These are phyloP conservation scores for Agriopis marginaria DNA, from an alignment of 2,888 invertebrate genomes.

Conservation along the genomic window DNA sequence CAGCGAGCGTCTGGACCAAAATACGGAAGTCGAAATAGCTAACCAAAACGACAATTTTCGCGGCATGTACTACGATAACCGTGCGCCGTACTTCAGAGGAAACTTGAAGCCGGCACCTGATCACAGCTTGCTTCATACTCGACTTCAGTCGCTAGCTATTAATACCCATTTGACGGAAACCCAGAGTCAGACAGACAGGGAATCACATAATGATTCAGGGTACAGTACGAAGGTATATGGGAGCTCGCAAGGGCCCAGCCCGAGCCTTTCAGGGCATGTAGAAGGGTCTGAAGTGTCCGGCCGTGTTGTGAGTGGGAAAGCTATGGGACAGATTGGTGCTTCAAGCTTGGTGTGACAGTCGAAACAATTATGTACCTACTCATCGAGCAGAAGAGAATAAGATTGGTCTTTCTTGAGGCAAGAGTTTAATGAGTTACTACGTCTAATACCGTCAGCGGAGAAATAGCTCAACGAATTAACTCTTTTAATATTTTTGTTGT, in stretches of 20 bases:
- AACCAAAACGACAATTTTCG: slow-evolving; percentile 79
- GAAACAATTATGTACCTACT: neutral
- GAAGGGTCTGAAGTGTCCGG: slow-evolving; percentile 50
- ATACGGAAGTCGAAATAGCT: slow-evolving; percentile 81
- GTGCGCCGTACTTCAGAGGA: slow-evolving; percentile 62
- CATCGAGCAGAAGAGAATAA: too few relatives aligned
- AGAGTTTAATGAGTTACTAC: too few relatives aligned
- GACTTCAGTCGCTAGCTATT: slow-evolving; percentile 80
- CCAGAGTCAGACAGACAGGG: slow-evolving; percentile 86
- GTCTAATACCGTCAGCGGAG: too few relatives aligned
- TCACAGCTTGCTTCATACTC: slow-evolving; percentile 76
- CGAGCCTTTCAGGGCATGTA: slow-evolving; percentile 88
- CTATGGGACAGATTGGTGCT: slow-evolving; percentile 83
- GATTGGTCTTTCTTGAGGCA: too few relatives aligned
- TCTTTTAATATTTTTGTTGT: neutral
- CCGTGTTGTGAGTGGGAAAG: slow-evolving; percentile 63
- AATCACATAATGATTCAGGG: slow-evolving; percentile 93
- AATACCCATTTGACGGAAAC: slow-evolving; percentile 81
- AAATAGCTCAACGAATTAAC: too few relatives aligned
- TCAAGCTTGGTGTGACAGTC: slow-evolving; percentile 86
- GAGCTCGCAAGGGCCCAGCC: slow-evolving; percentile 92
- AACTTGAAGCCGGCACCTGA: slow-evolving; percentile 69
- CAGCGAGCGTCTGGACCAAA: slow-evolving; percentile 78
- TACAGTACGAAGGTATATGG: slow-evolving; percentile 94
- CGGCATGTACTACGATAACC: slow-evolving; percentile 73